These are phyloP conservation scores for Chromoteleia sp. DNA, from an alignment of 2,888 invertebrate species.

Conservation along the genomic window DNA sequence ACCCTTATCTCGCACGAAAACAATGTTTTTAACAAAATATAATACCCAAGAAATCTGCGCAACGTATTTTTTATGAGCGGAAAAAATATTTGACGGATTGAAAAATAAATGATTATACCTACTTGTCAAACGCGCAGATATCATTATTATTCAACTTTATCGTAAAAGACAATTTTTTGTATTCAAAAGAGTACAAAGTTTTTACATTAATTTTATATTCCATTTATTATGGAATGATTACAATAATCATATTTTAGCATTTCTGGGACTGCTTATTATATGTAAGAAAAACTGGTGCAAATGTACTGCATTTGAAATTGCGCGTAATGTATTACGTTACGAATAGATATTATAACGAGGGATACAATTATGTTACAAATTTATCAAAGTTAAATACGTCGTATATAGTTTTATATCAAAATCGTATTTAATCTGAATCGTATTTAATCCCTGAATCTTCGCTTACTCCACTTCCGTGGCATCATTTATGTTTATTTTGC, in stretches of 20 bases:
- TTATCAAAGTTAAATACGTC: constrained; percentile 3
- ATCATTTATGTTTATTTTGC: constrained; percentile 34
- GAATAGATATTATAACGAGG: neutral
- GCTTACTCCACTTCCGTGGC: constrained; percentile 10
- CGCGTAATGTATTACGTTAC: too few relatives aligned
- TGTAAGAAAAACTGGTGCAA: too few relatives aligned
- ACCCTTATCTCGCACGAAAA: constrained; percentile 3
- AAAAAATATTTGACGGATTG: neutral
- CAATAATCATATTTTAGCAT: too few relatives aligned
- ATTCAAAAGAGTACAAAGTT: too few relatives aligned
- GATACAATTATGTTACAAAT: constrained; percentile 2
- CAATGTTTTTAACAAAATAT: neutral
- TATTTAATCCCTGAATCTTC: constrained; percentile 25
- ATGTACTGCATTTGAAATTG: too few relatives aligned
- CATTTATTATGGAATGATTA: too few relatives aligned
- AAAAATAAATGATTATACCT: neutral
- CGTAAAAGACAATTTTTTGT: too few relatives aligned
- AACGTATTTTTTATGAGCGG: neutral
- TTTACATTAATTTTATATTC: too few relatives aligned
- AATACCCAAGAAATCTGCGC: neutral
- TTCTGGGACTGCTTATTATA: too few relatives aligned
- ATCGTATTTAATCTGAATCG: constrained; percentile 12
- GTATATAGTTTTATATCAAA: constrained; percentile 19
- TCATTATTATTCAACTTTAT: too few relatives aligned
- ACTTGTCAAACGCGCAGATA: too few relatives aligned